Conservation (phyloP, 2,888 invertebrate species). For the Polymixis flavicincta region DNA sequence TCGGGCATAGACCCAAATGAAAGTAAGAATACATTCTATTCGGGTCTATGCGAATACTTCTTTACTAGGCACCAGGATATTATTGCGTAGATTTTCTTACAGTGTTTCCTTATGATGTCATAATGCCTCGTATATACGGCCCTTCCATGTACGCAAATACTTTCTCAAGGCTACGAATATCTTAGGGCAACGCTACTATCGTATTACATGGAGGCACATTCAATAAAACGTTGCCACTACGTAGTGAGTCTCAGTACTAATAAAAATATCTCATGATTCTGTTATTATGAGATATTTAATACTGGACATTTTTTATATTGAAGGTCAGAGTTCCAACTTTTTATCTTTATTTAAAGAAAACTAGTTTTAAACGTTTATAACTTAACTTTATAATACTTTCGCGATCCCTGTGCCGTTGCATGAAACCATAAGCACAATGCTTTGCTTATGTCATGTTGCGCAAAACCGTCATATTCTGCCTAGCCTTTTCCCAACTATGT, state of each 20-base stretch:
- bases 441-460: not conserved
- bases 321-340: too few relatives aligned
- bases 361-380: not conserved
- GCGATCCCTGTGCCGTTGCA: not conserved
- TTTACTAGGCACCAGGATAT: not conserved
- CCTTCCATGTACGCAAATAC: slow-evolving; percentile 9
- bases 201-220: slow-evolving; percentile 14
- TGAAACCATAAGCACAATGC: not conserved
- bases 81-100: not conserved
- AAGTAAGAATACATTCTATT: too few relatives aligned
- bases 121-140: not conserved
- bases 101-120: slow-evolving; percentile 40
- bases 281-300: too few relatives aligned
- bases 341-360: not conserved
- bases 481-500: too few relatives aligned
- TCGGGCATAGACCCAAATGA: not conserved
- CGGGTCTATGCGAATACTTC: not conserved
- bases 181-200: not conserved
- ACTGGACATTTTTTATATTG: too few relatives aligned
- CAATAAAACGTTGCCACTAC: not conserved
- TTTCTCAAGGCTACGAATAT: slow-evolving; percentile 29
- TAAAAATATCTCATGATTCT: too few relatives aligned
- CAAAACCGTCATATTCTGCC: too few relatives aligned
- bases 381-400: not conserved
- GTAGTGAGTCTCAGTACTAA: not conserved